Evolutionary conservation across 2,797 vertebrate genomes (phyloP).

Genomic region (Rhinella marina): DNA sequence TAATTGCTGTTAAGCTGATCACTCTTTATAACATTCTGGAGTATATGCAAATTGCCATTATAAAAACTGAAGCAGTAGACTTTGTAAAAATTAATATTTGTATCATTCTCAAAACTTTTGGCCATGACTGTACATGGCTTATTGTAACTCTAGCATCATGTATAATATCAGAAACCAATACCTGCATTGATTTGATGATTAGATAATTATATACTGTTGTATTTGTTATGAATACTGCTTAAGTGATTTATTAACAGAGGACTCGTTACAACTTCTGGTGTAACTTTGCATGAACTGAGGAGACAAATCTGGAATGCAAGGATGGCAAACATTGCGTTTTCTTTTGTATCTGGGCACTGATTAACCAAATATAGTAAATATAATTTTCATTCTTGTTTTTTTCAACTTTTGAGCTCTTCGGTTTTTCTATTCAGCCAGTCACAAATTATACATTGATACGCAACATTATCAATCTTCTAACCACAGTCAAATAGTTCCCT

Average conservation of each 20-base stretch:
- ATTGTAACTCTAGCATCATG: not conserved
- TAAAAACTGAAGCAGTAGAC: too few species aligned
- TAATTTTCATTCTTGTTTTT: not conserved
- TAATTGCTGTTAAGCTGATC: too few species aligned
- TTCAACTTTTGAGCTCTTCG: not conserved
- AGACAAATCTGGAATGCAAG: not conserved
- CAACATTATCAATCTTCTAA: not conserved
- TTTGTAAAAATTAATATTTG: too few species aligned
- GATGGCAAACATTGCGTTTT: not conserved
- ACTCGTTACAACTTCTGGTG: not conserved
- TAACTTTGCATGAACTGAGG: not conserved
- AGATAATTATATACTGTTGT: not conserved
- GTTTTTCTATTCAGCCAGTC: not conserved
- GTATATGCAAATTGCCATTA: too few species aligned
- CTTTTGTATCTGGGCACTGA: not conserved
- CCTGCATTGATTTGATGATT: not conserved
- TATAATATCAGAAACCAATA: not conserved
- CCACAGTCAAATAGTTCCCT: not conserved
- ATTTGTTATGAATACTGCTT: not conserved
- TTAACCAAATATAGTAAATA: not conserved
- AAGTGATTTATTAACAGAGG: slow-evolving; percentile 17
- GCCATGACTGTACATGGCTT: too few species aligned
- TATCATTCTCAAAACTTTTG: too few species aligned
- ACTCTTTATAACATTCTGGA: too few species aligned
- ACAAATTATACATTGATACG: not conserved